phyloP scores from a whole-genome alignment of 2,888 invertebrate species.

The Agrilus biguttatus region DNA sequence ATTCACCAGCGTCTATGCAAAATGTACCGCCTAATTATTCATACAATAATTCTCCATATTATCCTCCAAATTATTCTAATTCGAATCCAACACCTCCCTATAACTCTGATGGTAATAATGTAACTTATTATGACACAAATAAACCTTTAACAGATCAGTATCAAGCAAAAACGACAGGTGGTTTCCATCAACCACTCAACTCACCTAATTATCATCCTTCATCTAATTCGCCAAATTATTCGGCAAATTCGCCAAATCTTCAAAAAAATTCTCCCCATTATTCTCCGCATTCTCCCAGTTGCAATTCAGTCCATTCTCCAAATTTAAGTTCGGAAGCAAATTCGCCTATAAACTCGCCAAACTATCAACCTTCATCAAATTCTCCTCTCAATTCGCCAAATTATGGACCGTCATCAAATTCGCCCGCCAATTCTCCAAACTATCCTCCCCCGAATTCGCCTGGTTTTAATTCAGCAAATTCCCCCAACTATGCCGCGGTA shows the following conservation, averaged over 20 bases:
- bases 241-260: slow-evolving; percentile 17
- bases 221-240: slow-evolving; percentile 17
- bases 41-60: slow-evolving; percentile 25
- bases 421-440: not conserved
- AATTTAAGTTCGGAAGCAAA: slow-evolving; percentile 13
- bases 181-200: slow-evolving; percentile 21
- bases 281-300: slow-evolving; percentile 12
- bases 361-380: slow-evolving; percentile 9
- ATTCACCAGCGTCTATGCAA: slow-evolving; percentile 39
- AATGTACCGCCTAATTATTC: slow-evolving; percentile 17
- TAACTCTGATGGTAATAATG: slow-evolving; percentile 18
- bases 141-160: slow-evolving; percentile 34
- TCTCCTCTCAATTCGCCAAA: not conserved
- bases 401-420: not conserved
- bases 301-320: slow-evolving; percentile 12
- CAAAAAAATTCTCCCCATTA: slow-evolving; percentile 10
- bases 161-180: slow-evolving; percentile 27
- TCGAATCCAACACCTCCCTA: slow-evolving; percentile 35
- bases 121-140: slow-evolving; percentile 42
- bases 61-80: slow-evolving; percentile 26
- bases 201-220: slow-evolving; percentile 21
- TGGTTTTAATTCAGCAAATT: too few species aligned
- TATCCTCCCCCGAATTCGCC: slow-evolving; percentile 6
- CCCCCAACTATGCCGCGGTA: too few species aligned
- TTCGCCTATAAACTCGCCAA: slow-evolving; percentile 13